Evolutionary conservation across 2,113 vertebrate genomes (phyloP), one percentile per base, ranked within the genome.

Genomic region (Isichthys henryi): DNA sequence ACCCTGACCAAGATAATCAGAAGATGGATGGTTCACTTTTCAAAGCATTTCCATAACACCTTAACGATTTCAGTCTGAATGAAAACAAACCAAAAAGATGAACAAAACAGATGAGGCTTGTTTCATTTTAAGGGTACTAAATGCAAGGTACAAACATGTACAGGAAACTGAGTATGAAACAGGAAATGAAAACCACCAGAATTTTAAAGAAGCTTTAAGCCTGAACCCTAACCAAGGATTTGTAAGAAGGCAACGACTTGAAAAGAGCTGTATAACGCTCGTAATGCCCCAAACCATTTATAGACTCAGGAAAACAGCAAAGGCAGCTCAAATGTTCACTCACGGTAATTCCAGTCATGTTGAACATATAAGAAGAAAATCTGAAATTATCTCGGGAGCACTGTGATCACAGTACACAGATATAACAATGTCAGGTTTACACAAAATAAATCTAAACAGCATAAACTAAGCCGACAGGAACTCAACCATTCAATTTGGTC

Each of bases 171-270:
- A 80, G 11, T 43, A 19, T 35, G 48, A 35, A 46, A 48, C 88
- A 77, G 66, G 88, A 88, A 88, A 88, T 77, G 88, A 77, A 88
- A 70, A 50, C 21, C n/a, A 46, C 56, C 43, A 62, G 48, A 88
- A 43, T 87, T 86, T 86, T 39, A 39, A 39, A 39, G 39, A 39
- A 39, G 39, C 39, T 39, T 39, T 84, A 84, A 84, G 21, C 39
- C 39, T 23, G 9, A 84, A 84, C 39, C 45, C 6, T 84, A 23
- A 84, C 35, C 39, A 48, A 84, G 15, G 82, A 48, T n/a, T 46
- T 45, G 19, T 8, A 45, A 84, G 45, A 84, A 84, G 4, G 27
- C 45, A 48, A 84, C 39, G 10, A 23, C n/a, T 21, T 39, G 35
- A 80, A 80, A 80, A 35, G 74, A 80, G 74, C 31, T 5, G 13